Percentiles rank a stretch among this genome's conserved stretches.
These are phyloP conservation scores for Solea senegalensis DNA, from an alignment of 2,113 vertebrate species.

Conservation along the genomic window DNA sequence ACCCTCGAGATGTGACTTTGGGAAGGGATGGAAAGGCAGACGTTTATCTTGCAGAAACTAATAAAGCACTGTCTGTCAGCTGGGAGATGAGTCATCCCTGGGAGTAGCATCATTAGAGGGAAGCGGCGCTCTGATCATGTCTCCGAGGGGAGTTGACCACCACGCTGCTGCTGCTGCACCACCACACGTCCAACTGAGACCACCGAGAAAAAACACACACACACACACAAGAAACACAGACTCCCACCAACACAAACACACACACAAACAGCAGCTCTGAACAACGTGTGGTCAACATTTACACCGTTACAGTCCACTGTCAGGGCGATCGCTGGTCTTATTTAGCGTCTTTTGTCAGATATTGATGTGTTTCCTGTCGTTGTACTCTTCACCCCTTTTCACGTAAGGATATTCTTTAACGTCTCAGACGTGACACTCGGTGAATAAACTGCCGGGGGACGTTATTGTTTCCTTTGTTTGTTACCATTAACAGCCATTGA, in stretches of 20 bases:
- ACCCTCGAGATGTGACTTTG: slow-evolving; percentile 77
- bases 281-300: background rate
- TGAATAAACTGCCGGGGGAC: slow-evolving; percentile 15
- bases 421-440: slow-evolving; percentile 25
- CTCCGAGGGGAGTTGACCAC: slow-evolving; percentile 67
- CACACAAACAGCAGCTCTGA: slow-evolving; percentile 27
- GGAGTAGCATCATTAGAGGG: slow-evolving; percentile 76
- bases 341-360: slow-evolving; percentile 62
- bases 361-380: slow-evolving; percentile 60
- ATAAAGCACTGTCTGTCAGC: slow-evolving; percentile 80
- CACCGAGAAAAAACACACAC: slow-evolving; percentile 34
- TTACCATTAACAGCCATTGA: slow-evolving; percentile 26
- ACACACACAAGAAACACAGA: slow-evolving; percentile 1
- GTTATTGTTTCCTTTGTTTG: too few relatives aligned
- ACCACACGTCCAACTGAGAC: slow-evolving; percentile 47
- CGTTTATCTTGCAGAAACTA: slow-evolving; percentile 81
- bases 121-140: slow-evolving; percentile 71
- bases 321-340: slow-evolving; percentile 34
- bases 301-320: slow-evolving; percentile 29
- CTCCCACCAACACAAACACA: background rate
- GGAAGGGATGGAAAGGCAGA: slow-evolving; percentile 72
- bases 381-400: slow-evolving; percentile 20
- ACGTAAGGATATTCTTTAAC: slow-evolving; percentile 23
- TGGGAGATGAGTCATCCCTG: slow-evolving; percentile 75
- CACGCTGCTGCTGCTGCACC: slow-evolving; percentile 13